Evolutionary conservation across 2,113 vertebrate species (phyloP), one percentile per base, ranked within the genome.

Genomic region (Terrapene triunguis): DNA sequence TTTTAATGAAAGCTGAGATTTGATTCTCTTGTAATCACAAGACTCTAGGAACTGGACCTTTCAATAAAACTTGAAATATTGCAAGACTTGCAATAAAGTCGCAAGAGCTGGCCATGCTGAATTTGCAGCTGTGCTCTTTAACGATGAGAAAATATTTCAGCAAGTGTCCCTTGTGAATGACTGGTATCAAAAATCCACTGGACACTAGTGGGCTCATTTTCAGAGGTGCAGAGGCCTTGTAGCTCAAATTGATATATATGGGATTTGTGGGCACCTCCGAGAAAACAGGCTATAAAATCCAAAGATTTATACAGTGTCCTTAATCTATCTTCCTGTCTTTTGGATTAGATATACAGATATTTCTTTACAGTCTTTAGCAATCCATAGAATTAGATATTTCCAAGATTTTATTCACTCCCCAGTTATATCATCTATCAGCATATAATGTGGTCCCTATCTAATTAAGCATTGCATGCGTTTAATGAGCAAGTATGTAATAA

Each of bases 401-500:
- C 24, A 88, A 42, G n/a, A n/a, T 38, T 87, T 29, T 88, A 76
- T 88, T 94, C 93, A 87, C 42, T 91, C 29, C 10, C 24, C 65
- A 76, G 44, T 21, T 94, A 3, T n/a, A 59, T 80, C 38, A 48
- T 48, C 35, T 88, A 50, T 54, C 55, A 93, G 8, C 11, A 55
- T 80, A 91, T 88, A 88, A 72, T 69, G 93, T 32, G 19, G 22
- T 79, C 85, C 59, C 10, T 85, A 50, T 82, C 94, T 62, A 8
- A 42, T 80, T 94, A 90, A 95, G 80, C 69, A 89, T 51, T 53
- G 27, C 27, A n/a, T 84, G 59, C n/a, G 84, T 48, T 92, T 92
- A 96, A 96, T 53, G 42, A 89, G 14, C 29, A 5, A 65, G 22
- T 91, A 42, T 83, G 17, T 89, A 90, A 93, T 88, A 74, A 92